These are phyloP conservation scores for Etheostoma cragini DNA, from an alignment of 2,113 vertebrate species.

Conservation along the genomic window DNA sequence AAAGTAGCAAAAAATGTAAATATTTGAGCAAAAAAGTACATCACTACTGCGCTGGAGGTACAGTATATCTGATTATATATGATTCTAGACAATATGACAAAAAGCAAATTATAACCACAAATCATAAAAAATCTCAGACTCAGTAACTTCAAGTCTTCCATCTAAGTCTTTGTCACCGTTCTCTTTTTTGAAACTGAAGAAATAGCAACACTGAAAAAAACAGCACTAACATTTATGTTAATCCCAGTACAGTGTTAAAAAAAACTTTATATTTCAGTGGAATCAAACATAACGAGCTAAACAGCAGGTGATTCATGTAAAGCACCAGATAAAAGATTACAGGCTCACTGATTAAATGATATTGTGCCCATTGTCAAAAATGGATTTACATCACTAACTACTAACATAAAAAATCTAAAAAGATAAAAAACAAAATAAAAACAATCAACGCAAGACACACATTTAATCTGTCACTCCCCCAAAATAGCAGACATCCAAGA, in stretches of 20 bases:
- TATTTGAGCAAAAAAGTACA: neutral
- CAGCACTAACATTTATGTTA: conserved; percentile 3
- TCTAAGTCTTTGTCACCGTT: neutral
- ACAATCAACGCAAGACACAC: neutral
- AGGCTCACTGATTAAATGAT: neutral
- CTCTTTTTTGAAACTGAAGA: conserved; percentile 9
- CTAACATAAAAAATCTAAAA: neutral
- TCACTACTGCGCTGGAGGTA: neutral
- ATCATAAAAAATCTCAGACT: neutral
- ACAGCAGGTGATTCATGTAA: conserved; percentile 4
- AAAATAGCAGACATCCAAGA: conserved; percentile 11
- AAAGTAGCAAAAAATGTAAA: neutral
- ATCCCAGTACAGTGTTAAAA: neutral
- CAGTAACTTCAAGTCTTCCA: neutral
- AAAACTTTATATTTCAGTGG: neutral
- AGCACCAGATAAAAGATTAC: neutral
- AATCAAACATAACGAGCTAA: neutral
- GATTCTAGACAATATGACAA: neutral
- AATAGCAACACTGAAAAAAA: neutral
- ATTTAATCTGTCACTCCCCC: conserved; percentile 6
- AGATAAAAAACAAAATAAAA: neutral
- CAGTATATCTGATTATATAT: neutral
- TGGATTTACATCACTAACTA: neutral
- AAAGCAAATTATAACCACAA: neutral
- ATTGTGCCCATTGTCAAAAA: neutral